These are phyloP conservation scores for Illadopsis cleaveri DNA, from an alignment of 2,113 vertebrate genomes.

Conservation along the genomic window DNA sequence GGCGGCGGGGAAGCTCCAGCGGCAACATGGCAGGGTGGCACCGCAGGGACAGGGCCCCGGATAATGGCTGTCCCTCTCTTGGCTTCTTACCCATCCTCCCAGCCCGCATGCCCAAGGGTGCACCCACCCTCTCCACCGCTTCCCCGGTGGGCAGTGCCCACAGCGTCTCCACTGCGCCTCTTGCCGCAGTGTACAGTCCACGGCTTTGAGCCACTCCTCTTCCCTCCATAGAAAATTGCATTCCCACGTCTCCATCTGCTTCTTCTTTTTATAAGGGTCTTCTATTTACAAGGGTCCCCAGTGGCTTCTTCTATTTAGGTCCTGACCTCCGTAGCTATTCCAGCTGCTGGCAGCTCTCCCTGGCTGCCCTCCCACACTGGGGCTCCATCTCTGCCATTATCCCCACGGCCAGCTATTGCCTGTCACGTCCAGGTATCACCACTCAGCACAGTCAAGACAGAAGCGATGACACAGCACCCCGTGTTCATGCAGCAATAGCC, in stretches of 20 bases:
- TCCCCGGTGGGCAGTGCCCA: fast-evolving
- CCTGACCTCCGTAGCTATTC: not conserved
- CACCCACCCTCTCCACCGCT: not conserved
- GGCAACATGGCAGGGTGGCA: fast-evolving
- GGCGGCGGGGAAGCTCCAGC: fast-evolving
- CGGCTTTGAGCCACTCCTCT: not conserved
- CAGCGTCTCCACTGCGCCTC: fast-evolving
- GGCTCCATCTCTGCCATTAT: fast-evolving
- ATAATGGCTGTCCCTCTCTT: no score
- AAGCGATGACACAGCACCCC: not conserved
- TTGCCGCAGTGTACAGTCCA: not conserved
- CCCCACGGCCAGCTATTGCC: not conserved
- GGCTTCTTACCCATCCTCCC: not conserved
- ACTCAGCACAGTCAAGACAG: not conserved
- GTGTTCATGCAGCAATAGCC: not conserved
- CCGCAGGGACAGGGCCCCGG: not conserved
- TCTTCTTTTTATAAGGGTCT: not conserved
- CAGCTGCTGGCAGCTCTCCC: not conserved
- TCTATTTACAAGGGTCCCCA: not conserved
- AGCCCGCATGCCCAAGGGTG: not conserved
- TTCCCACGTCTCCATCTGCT: not conserved
- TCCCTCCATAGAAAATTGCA: not conserved
- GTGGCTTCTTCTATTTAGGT: not conserved
- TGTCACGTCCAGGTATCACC: not conserved
- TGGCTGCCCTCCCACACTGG: not conserved